Evolutionary conservation across 2,797 vertebrate species (phyloP).

Genomic region (Loris lydekkerianus): DNA sequence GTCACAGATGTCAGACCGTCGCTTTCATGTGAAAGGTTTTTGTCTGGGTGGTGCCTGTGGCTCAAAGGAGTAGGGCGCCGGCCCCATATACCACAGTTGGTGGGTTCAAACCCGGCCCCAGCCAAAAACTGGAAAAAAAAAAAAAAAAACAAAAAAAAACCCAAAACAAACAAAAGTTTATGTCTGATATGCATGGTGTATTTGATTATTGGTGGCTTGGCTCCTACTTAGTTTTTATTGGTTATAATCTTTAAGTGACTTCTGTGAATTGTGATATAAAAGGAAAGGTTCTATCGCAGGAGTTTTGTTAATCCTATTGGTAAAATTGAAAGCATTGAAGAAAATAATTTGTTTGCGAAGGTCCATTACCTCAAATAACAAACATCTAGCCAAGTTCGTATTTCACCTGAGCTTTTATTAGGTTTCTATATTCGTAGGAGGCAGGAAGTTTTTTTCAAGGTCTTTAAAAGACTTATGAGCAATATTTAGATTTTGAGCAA

Average conservation of each 20-base stretch:
- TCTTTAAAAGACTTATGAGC: neutral
- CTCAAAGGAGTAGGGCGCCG: no score
- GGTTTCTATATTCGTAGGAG: neutral
- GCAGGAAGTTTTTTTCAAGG: neutral
- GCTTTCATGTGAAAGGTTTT: neutral
- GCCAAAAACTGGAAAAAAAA: no score
- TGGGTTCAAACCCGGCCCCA: no score
- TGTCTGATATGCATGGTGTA: neutral
- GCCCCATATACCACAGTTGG: no score
- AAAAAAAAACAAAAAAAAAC: neutral
- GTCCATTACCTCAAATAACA: neutral
- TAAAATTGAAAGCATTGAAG: conserved; percentile 29
- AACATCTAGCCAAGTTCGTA: neutral
- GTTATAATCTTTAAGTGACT: conserved; percentile 2
- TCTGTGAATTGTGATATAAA: neutral
- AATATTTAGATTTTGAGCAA: conserved; percentile 23
- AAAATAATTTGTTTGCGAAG: conserved; percentile 2
- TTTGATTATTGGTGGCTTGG: conserved; percentile 6
- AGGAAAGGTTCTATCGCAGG: neutral
- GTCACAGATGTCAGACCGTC: neutral
- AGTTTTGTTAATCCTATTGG: neutral
- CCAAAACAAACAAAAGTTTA: neutral
- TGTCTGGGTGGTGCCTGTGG: neutral
- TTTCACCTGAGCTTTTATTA: conserved; percentile 1
- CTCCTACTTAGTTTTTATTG: conserved; percentile 23